Evolutionary conservation across 2,113 vertebrate species (phyloP), one percentile per base, ranked within the genome.

Genomic region (Ursus arctos): DNA sequence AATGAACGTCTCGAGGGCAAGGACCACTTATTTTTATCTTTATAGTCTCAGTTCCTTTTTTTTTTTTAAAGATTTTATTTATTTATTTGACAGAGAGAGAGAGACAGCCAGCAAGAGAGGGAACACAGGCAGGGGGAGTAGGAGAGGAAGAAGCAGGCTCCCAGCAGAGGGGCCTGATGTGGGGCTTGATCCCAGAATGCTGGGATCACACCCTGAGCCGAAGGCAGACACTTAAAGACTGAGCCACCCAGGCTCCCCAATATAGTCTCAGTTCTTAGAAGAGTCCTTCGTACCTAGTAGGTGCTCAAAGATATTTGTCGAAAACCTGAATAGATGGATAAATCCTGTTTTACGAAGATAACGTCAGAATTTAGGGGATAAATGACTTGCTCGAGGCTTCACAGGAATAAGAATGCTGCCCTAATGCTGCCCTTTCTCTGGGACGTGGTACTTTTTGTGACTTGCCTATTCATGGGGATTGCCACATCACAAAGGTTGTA

Each of bases 311-410:
- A 59, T 36, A 95, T 65, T 59, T 85, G 4, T 53, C 49, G 40
- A 88, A 74, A 59, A 13, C 61, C 65, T 86, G 49, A 90, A 1
- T 55, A n/a, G 11, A 59, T 57, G 12, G 76, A 7, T 28, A 63
- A 67, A 61, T 93, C 74, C 47, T 87, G 18, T 85, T 55, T 71
- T 91, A 79, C 40, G 91, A 86, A 91, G 31, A 61, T 43, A 80
- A 79, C 86, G 22, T 86, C 55, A 82, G 28, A 79, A 55, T 89
- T 82, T 65, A 94, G 67, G 16, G 55, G 24, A 28, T 51, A 82
- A 49, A 24, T 57, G 53, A 72, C 43, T 85, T 91, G 3, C 22
- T 31, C n/a, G 93, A 33, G 26, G 47, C 40, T 85, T 89, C 91
- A 59, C 1, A 49, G n/a, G 76, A 59, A 53, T n/a, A 40, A 12